Evolutionary conservation across 2,888 invertebrate species (phyloP).

Genomic region (Chirona hameri): DNA sequence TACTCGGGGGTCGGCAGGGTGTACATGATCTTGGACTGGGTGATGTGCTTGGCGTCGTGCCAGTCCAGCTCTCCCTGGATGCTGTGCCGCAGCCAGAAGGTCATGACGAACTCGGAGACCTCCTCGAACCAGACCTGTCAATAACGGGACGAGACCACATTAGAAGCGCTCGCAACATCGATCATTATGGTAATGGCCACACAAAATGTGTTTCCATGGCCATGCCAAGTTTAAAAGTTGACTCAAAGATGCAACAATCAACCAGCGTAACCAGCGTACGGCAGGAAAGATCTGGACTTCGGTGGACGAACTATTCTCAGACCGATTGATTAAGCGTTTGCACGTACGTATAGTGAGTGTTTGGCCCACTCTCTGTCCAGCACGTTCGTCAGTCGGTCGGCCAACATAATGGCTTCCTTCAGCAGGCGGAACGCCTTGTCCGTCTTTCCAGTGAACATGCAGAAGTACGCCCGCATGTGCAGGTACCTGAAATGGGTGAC

Average conservation of each 20-base stretch:
- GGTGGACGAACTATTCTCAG: no score
- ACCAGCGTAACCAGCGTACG: no score
- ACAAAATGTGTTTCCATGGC: no score
- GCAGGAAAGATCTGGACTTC: no score
- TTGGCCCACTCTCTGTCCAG: conserved; percentile 24
- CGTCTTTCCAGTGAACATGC: conserved; percentile 4
- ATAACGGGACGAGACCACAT: no score
- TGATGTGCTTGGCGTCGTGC: conserved; percentile 27
- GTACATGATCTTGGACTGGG: conserved; percentile 24
- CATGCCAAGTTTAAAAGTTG: no score
- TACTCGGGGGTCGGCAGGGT: conserved; percentile 12
- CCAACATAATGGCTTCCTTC: background rate
- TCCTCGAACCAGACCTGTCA: conserved; percentile 24
- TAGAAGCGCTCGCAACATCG: no score
- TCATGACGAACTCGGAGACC: conserved; percentile 22
- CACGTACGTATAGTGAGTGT: background rate
- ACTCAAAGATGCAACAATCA: no score
- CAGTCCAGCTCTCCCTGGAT: conserved; percentile 12
- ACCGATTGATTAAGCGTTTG: no score
- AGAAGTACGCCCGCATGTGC: conserved; percentile 11
- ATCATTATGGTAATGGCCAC: no score
- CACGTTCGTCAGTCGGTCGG: background rate
- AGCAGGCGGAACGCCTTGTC: conserved; percentile 23
- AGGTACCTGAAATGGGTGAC: background rate
- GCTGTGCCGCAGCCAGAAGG: conserved; percentile 25